A percentile compares a stretch with the other conserved stretches of the same genome.
Evolutionary conservation across 37 sponge, comb jelly and placozoan genomes (phyloP).

Genomic region (Dysidea cf. avara): DNA sequence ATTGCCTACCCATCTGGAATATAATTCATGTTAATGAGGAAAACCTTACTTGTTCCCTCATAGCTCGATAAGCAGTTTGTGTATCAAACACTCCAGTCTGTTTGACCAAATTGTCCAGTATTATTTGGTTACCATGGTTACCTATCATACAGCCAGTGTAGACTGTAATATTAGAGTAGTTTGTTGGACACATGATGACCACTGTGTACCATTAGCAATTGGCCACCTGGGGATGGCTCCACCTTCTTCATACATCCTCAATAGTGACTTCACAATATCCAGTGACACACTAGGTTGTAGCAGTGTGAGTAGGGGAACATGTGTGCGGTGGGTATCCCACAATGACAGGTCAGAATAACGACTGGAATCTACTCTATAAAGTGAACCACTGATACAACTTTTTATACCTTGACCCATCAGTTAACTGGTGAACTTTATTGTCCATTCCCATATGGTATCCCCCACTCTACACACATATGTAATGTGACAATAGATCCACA

Average conservation of each 20-base stretch:
- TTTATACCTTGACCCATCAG: not conserved
- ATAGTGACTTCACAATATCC: conserved; percentile 32
- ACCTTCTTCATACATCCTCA: conserved; percentile 46
- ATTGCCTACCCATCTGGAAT: conserved; percentile 19
- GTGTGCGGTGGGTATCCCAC: conserved; percentile 60
- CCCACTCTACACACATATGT: not conserved
- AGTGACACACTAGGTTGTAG: conserved; percentile 27
- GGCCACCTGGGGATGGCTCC: conserved; percentile 68
- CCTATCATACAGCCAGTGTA: conserved; percentile 53
- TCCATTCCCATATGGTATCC: conserved; percentile 39
- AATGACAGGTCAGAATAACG: conserved; percentile 51
- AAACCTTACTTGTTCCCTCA: conserved; percentile 29
- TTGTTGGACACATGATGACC: not conserved
- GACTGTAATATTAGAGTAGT: conserved; percentile 3
- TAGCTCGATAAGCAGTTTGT: conserved; percentile 22
- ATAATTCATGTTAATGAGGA: not conserved
- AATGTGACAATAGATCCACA: not conserved
- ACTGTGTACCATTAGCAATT: conserved; percentile 50
- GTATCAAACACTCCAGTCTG: conserved; percentile 22
- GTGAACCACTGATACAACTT: not conserved
- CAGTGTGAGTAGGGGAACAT: conserved; percentile 37
- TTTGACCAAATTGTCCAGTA: conserved; percentile 42
- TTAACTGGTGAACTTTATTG: conserved; percentile 1
- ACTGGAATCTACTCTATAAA: not conserved
- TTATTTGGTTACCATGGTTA: conserved; percentile 53